Conservation (phyloP, 2,888 invertebrate species). For the Hydriomena furcata region DNA sequence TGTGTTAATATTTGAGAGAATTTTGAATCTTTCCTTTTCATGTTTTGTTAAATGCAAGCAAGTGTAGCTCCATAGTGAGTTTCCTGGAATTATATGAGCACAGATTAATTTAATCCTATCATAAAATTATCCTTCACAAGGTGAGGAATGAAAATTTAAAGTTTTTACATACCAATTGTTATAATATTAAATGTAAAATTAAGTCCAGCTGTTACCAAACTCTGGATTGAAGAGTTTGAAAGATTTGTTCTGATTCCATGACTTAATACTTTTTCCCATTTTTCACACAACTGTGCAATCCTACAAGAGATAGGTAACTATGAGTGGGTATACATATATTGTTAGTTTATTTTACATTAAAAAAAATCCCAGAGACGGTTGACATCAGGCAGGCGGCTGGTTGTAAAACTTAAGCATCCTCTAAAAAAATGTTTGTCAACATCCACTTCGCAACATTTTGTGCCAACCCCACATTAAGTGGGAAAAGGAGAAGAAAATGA, state of each 20-base stretch:
- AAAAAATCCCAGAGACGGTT: no score
- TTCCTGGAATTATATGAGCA: constrained; percentile 53
- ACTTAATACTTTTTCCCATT: constrained; percentile 89
- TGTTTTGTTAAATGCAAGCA: constrained; percentile 92
- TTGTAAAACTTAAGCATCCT: no score
- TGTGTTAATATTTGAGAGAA: constrained; percentile 77
- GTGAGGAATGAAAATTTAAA: neutral
- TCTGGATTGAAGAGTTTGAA: constrained; percentile 73
- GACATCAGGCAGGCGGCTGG: no score
- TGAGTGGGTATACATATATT: no score
- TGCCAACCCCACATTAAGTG: no score
- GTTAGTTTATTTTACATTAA: no score
- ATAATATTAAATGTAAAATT: constrained; percentile 78
- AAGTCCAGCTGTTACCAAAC: constrained; percentile 74
- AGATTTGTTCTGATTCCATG: constrained; percentile 89
- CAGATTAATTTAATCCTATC: neutral
- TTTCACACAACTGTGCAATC: constrained; percentile 85
- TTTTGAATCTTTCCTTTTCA: constrained; percentile 92
- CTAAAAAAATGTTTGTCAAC: no score
- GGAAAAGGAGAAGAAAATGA: no score
- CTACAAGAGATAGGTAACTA: no score
- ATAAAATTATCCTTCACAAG: neutral
- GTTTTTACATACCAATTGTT: constrained; percentile 68
- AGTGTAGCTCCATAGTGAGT: constrained; percentile 91
- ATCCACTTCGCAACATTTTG: no score